These are phyloP conservation scores for Engraulis encrasicolus DNA, from an alignment of 2,113 vertebrate species.

Conservation along the genomic window DNA sequence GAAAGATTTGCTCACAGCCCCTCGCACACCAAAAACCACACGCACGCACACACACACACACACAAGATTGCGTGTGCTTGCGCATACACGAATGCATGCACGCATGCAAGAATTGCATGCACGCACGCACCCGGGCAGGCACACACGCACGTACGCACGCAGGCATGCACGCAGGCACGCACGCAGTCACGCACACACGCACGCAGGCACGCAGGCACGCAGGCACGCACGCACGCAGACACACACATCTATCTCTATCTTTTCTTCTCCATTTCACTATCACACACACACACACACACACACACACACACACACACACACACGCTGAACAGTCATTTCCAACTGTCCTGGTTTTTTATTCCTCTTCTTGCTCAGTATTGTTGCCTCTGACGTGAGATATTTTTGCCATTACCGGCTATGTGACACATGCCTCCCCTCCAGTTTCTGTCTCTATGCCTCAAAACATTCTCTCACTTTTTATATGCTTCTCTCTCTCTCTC, in stretches of 20 bases:
- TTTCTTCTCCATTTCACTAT: no score
- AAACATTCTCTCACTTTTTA: no score
- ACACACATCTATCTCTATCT: no score
- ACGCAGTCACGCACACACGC: no score
- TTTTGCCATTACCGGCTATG: slow-evolving; percentile 7
- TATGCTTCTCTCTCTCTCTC: background rate
- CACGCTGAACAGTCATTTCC: background rate
- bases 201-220: no score
- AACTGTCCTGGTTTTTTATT: background rate
- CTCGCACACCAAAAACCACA: background rate
- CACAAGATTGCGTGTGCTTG: no score
- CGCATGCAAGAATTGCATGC: no score
- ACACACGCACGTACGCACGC: background rate
- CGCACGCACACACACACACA: background rate
- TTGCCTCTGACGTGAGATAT: background rate
- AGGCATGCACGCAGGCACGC: no score
- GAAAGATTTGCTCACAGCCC: background rate
- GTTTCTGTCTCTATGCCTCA: background rate
- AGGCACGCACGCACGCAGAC: no score
- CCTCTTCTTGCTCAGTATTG: background rate
- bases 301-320: no score
- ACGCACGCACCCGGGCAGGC: no score
- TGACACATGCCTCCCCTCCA: background rate
- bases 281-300: no score
- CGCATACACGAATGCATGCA: background rate